Base-by-base conservation (phyloP, 2,888 invertebrate genomes). In the Phoronis australis region DNA sequence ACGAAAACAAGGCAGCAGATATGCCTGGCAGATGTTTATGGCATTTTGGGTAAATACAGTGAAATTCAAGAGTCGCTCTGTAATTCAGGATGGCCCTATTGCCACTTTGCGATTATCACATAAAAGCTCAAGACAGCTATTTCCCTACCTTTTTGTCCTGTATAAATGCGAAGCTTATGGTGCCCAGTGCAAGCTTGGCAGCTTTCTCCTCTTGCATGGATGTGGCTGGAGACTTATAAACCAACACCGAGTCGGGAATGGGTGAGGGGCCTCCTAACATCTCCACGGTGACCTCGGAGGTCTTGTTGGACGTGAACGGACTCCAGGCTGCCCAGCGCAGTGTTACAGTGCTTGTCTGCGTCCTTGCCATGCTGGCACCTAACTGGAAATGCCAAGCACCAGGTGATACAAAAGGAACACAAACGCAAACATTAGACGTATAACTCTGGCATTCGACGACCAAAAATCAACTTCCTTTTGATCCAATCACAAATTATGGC, bases 321-420 rank as follows among this genome's bases (percentile, higher is more conserved):
- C 68, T 71, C 77, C 77, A 80, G 1, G 74, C 76, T 15, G 75
- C 72, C 79, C 79, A 79, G 9, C 78, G 68, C 2, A 79, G 52
- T 2, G 68, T 60, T 4, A 71, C 65, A 18, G 61, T 64, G 43
- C 68, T 54, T 21, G 67, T 64, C 49, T 62, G 62, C 21, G 65
- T 62, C 23, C 69, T 48, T 2, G 56, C 56, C 21, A 64, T 41
- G 40, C 60, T 65, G 35, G 52, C 52, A 21, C 61, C 51, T 31
- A 58, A 40, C 65, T 64, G 54, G 3, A 48, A 43, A n/a, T 15
- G 15, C 3, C 4, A 31, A 31, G 31, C 15, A 31, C 15, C 31
- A 12, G 31, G 15, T 31, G 15, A n/a, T n/a, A n/a, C n/a, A n/a
- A n/a, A n/a, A n/a, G n/a, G n/a, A n/a, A n/a, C n/a, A n/a, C n/a